These are phyloP conservation scores for Picus viridis DNA, from an alignment of 2,797 vertebrate species.

Conservation along the genomic window DNA sequence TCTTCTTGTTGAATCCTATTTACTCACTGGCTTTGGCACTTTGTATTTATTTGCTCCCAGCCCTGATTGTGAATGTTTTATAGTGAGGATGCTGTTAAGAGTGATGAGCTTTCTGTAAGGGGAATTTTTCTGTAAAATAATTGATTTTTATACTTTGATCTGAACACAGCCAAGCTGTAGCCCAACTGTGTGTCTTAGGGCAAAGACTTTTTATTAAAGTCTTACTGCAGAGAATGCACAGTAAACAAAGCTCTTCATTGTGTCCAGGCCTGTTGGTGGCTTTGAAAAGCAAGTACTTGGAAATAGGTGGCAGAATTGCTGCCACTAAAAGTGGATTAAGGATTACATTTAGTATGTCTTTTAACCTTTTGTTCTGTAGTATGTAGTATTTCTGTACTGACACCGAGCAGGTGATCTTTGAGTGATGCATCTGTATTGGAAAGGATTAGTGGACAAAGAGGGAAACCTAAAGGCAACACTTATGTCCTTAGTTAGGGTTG, in stretches of 20 bases:
- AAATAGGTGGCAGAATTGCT: background rate
- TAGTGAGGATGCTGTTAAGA: background rate
- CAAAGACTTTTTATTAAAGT: background rate
- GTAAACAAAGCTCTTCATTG: background rate
- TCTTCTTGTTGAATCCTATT: slow-evolving; percentile 1
- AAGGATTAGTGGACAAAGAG: background rate
- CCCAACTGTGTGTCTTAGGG: background rate
- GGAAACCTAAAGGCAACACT: background rate
- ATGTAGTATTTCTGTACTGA: background rate
- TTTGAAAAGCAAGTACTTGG: background rate
- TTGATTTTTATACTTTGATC: background rate
- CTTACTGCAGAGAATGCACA: background rate
- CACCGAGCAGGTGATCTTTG: background rate
- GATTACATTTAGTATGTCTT: background rate
- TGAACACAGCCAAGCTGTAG: background rate
- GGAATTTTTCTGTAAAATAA: background rate
- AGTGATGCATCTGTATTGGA: background rate
- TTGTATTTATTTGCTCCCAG: background rate
- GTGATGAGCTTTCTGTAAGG: background rate
- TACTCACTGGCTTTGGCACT: slow-evolving; percentile 16
- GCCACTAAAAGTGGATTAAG: background rate
- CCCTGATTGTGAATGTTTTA: background rate
- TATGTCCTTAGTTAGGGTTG: background rate
- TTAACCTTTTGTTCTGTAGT: background rate
- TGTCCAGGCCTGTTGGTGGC: background rate